Evolutionary conservation across 2,888 invertebrate genomes (phyloP).

Genomic region (Spilosoma lubricipeda): DNA sequence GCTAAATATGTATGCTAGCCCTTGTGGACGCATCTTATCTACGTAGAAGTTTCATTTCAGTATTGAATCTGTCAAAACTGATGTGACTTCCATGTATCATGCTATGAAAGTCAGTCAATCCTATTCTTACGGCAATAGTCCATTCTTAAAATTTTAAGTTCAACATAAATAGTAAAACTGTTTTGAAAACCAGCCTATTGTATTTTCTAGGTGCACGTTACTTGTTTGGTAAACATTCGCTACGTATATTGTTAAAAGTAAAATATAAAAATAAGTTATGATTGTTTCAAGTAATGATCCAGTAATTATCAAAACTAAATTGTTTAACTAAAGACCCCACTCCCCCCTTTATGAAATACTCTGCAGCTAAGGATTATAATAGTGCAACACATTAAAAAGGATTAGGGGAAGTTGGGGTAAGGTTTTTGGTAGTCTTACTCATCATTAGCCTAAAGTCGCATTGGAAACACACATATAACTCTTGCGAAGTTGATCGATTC

Average conservation of each 20-base stretch:
- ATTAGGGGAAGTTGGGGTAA: too few species aligned
- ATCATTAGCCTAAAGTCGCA: too few species aligned
- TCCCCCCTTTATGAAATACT: neutral
- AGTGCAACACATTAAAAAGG: neutral
- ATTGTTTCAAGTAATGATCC: neutral
- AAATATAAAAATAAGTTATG: neutral
- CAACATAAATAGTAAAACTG: neutral
- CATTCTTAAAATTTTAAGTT: neutral
- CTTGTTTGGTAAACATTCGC: neutral
- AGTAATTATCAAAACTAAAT: neutral
- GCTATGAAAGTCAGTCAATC: too few species aligned
- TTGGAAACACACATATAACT: constrained; percentile 18
- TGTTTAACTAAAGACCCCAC: neutral
- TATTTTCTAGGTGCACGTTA: neutral
- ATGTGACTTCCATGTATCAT: neutral
- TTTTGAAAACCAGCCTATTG: neutral
- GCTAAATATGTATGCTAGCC: neutral
- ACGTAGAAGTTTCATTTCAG: neutral
- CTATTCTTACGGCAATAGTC: neutral
- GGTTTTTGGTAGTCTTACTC: too few species aligned
- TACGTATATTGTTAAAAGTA: neutral
- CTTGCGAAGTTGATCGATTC: neutral
- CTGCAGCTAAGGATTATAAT: neutral
- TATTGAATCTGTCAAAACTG: neutral
- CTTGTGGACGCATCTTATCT: neutral